Evolutionary conservation across 2,888 invertebrate genomes (phyloP), one percentile per base, ranked within the genome.

Genomic region (Teleiodes luculella): DNA sequence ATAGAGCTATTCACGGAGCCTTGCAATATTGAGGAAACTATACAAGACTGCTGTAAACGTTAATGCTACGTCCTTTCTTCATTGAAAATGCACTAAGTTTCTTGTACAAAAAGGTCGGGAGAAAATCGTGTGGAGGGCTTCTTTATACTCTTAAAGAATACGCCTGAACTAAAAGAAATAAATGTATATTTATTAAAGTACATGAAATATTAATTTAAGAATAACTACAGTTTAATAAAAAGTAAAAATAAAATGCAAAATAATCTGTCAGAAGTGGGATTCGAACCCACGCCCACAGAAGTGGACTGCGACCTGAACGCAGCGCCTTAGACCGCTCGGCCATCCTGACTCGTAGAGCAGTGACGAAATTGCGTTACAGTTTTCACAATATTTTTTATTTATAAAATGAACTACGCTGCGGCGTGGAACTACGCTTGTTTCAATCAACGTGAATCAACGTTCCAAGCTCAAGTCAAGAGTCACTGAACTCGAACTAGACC

Each of bases 271-370:
- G 65, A 65, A 67, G 65, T 65, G 66, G 66, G 66, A 66, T 64
- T 64, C 64, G 66, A 66, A 64, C 64, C 66, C 66, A 66, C 66
- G 66, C 66, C 65, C 66, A 64, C 63, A 65, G 64, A 67, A 64
- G 66, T 64, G 63, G 64, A 66, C 66, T 66, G 66, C 66, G 66
- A 66, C 66, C 66, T 66, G 66, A 66, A 66, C 66, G 66, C 66
- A 66, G 66, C 66, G 66, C 66, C 66, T 66, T 66, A 66, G 66
- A 66, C 66, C 66, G 66, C 66, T 66, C 66, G 66, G 66, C 66
- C 66, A 66, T 66, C 66, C 66, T 66, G 66, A 66, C 66, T 50
- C 16, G 14, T 0, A 2, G 1, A 30, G 11, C 1, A 1, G 0
- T 0, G 10, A 0, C 20, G 62, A 65, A 64, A 65, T 62, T 53